Evolutionary conservation across 2,888 invertebrate genomes (phyloP).

Genomic region (Pomacea canaliculata): DNA sequence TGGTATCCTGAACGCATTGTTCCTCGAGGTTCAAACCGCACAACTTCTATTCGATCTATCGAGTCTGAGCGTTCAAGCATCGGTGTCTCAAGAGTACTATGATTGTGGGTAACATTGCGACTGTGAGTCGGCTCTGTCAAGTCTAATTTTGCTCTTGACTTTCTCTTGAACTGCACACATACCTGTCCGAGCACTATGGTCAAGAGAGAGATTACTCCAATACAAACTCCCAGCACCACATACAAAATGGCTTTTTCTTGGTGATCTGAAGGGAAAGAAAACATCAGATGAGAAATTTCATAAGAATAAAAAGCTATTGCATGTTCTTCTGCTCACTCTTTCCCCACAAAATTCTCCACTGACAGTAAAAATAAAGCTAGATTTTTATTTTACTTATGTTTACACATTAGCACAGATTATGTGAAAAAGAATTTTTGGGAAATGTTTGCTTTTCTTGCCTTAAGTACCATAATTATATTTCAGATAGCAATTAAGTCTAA

Average conservation of each 20-base stretch:
- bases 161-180: conserved; percentile 49
- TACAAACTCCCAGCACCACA: conserved; percentile 57
- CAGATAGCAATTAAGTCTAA: too few species aligned
- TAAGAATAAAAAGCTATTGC: too few species aligned
- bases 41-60: conserved; percentile 61
- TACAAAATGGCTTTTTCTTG: conserved; percentile 60
- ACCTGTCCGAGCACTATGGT: conserved; percentile 56
- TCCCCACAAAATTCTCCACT: too few species aligned
- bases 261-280: conserved; percentile 45
- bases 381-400: too few species aligned
- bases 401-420: too few species aligned
- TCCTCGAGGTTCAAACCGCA: conserved; percentile 57
- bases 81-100: conserved; percentile 51
- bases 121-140: conserved; percentile 59
- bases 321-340: too few species aligned
- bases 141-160: conserved; percentile 54
- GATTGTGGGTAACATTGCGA: conserved; percentile 37
- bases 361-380: too few species aligned
- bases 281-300: too few species aligned
- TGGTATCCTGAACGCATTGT: conserved; percentile 45
- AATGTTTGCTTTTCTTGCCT: too few species aligned
- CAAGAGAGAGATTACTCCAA: conserved; percentile 55
- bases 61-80: conserved; percentile 57
- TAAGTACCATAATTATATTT: too few species aligned
- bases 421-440: too few species aligned